Evolutionary conservation across 2,113 vertebrate genomes (phyloP), one percentile per base, ranked within the genome.

Genomic region (Sardina pilchardus): DNA sequence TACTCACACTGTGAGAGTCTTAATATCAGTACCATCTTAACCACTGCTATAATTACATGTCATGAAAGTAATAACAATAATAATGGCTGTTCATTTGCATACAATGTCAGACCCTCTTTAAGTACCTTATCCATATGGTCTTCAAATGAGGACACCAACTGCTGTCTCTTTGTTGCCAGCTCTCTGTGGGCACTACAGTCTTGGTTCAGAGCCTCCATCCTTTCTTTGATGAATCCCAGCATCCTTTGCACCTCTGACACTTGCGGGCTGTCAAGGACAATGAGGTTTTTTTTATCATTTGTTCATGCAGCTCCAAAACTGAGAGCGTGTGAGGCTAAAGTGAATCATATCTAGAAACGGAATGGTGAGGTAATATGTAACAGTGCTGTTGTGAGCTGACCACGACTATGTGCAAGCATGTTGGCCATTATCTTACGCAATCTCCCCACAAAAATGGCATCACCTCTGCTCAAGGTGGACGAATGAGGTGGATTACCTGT

Each of bases 51-150:
- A 8, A 30, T 16, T 56, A 19, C 30, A 36, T 14, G 30, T 78
- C 2, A 36, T 78, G 12, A 78, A 36, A 78, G 3, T 59, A 59
- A 36, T 30, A 71, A 78, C 17, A 78, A 34, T 30, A 71, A 78
- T 36, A 78, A 34, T 78, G 34, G 71, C 71, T 2, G 30, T 36
- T 17, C 36, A 78, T 78, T 78, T 34, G 16, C 26, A 78, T 78
- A 78, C 71, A 36, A 34, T 36, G 67, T n/a, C 34, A 10, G 24
- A 16, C 83, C 3, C 34, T 42, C 45, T 9, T 43, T 6, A 42
- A 47, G 0, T 94, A 98, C 97, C 96, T 97, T 96, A 50, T 91
- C 93, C 56, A 96, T 71, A 4, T 92, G 90, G 43, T 90, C 93
- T 84, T 97, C 95, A 89, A 96, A 92, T 0, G 89, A 94, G 47